phyloP scores from a whole-genome alignment of 1,140 invertebrate genomes.

The Drosophila neocordata region DNA sequence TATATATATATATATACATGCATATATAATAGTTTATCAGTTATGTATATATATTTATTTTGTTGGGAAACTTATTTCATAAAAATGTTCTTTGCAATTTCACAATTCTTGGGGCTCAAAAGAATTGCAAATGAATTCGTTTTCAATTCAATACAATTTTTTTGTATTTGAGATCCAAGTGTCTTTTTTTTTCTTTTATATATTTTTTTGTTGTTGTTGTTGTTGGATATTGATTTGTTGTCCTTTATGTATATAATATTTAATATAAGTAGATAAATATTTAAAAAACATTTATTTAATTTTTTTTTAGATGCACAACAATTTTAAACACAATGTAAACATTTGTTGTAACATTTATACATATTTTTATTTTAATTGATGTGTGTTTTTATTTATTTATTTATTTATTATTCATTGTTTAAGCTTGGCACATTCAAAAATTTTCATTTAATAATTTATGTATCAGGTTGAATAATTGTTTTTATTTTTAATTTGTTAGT shows the following conservation, averaged over 20 bases:
- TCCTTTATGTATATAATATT: not conserved
- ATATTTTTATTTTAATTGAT: not conserved
- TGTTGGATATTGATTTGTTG: conserved; percentile 1
- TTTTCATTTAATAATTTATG: not conserved
- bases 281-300: conserved; percentile 49
- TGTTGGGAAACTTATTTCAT: conserved; percentile 14
- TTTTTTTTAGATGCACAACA: conserved; percentile 17
- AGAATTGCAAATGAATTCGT: conserved; percentile 18
- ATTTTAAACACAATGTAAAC: conserved; percentile 8
- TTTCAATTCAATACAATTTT: not conserved
- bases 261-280: conserved; percentile 23
- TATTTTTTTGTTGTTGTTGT: conserved; percentile 3
- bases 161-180: not conserved
- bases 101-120: conserved; percentile 29
- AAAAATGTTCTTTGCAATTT: not conserved
- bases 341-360: conserved; percentile 4
- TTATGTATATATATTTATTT: conserved; percentile 17
- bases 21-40: conserved; percentile 21
- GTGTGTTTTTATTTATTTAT: conserved; percentile 1
- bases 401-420: conserved; percentile 3
- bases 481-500: not conserved
- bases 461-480: not conserved
- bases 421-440: conserved; percentile 40
- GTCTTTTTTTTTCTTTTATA: not conserved
- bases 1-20: conserved; percentile 33